These are phyloP conservation scores for Ceratitis capitata DNA, from an alignment of 1,140 invertebrate genomes.

Conservation along the genomic window DNA sequence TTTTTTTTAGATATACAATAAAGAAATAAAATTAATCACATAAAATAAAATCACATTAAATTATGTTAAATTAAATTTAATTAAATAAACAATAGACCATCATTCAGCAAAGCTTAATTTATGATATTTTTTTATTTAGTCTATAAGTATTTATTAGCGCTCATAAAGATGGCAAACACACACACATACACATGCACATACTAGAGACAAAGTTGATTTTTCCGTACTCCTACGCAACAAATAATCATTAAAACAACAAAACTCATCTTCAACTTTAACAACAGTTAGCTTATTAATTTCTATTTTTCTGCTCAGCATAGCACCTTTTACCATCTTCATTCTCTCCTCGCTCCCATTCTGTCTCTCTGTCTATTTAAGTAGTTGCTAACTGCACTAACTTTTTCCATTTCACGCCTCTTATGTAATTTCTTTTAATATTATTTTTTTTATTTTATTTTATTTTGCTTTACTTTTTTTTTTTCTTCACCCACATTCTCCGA, in stretches of 20 bases:
- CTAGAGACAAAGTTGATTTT: too few relatives aligned
- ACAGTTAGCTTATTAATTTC: constrained; percentile 13
- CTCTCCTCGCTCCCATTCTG: neutral
- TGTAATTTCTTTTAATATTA: constrained; percentile 21
- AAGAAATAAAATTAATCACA: too few relatives aligned
- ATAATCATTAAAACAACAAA: neutral
- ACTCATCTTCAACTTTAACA: neutral
- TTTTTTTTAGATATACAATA: too few relatives aligned
- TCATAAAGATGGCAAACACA: too few relatives aligned
- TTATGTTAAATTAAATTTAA: too few relatives aligned
- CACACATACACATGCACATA: too few relatives aligned
- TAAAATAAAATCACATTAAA: too few relatives aligned
- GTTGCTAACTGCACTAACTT: neutral
- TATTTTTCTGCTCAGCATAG: neutral
- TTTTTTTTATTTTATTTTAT: neutral
- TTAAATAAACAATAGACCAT: too few relatives aligned
- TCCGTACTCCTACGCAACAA: too few relatives aligned
- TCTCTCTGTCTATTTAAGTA: neutral
- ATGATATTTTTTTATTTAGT: too few relatives aligned
- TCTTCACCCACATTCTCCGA: neutral
- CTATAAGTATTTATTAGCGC: too few relatives aligned
- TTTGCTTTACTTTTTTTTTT: neutral
- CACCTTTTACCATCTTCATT: neutral
- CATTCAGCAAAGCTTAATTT: too few relatives aligned
- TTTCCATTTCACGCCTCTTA: constrained; percentile 36